Percentiles rank a stretch among this genome's conserved stretches.
These are phyloP conservation scores for Troilus luridus DNA, from an alignment of 2,888 invertebrate species.

Conservation along the genomic window DNA sequence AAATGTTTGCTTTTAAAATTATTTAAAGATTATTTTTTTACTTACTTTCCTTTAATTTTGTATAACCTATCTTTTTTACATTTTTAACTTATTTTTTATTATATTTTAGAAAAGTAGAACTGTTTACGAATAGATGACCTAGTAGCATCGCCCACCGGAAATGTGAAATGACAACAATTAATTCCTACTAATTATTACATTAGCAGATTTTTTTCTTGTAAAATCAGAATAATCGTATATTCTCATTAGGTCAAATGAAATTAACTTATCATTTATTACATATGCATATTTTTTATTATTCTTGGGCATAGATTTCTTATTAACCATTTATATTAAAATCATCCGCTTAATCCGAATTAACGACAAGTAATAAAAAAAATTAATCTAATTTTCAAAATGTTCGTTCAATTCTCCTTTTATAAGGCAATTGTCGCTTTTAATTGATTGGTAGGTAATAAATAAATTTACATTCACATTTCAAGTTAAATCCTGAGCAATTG, in stretches of 20 bases:
- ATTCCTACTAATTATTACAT: background rate
- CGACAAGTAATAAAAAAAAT: background rate
- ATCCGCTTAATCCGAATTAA: background rate
- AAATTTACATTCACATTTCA: background rate
- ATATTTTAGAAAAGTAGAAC: background rate
- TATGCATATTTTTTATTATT: background rate
- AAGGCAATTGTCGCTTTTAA: background rate
- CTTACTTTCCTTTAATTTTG: too few species aligned
- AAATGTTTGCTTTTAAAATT: too few species aligned
- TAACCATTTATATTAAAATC: background rate
- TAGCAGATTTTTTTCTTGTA: background rate
- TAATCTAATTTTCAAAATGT: background rate
- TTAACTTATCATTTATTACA: background rate
- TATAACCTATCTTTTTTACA: background rate
- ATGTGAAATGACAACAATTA: background rate
- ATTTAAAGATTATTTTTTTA: too few species aligned
- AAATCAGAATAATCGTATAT: background rate
- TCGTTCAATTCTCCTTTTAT: background rate
- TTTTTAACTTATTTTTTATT: background rate
- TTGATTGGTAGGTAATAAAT: background rate
- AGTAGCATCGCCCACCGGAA: slow-evolving; percentile 2
- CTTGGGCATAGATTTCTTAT: background rate
- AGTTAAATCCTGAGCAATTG: too few species aligned
- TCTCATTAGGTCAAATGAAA: background rate
- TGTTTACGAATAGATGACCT: slow-evolving; percentile 37